These are phyloP conservation scores for Polypedilum vanderplanki DNA, from an alignment of 1,140 invertebrate genomes.

Conservation along the genomic window DNA sequence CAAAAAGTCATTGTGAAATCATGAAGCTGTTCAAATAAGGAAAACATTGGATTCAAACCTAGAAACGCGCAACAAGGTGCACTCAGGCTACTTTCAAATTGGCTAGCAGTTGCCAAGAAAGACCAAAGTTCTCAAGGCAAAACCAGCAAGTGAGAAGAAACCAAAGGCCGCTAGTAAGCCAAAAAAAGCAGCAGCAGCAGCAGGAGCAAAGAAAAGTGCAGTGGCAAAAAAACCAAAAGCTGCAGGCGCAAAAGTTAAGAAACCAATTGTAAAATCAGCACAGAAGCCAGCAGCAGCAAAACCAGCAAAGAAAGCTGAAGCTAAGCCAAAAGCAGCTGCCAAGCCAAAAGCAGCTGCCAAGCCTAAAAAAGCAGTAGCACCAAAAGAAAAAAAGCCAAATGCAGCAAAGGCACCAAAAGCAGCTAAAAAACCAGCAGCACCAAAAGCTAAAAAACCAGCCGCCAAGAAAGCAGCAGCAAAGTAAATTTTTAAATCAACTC, in stretches of 20 bases:
- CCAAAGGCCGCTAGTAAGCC: constrained; percentile 25
- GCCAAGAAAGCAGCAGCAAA: constrained; percentile 32
- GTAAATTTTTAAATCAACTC: constrained; percentile 28
- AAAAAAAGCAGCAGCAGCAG: constrained; percentile 26
- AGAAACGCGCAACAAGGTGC: constrained; percentile 56
- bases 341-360: constrained; percentile 32
- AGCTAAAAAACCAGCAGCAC: constrained; percentile 30
- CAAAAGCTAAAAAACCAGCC: constrained; percentile 32
- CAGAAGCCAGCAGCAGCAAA: too few relatives aligned
- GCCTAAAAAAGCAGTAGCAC: constrained; percentile 25
- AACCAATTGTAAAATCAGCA: too few relatives aligned
- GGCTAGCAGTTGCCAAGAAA: constrained; percentile 33
- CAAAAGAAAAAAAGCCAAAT: too few relatives aligned
- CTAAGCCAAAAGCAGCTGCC: constrained; percentile 35
- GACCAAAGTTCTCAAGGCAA: too few relatives aligned
- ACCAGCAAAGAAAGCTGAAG: constrained; percentile 39
- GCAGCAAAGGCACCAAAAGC: constrained; percentile 33
- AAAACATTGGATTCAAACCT: constrained; percentile 52
- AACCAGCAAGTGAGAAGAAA: constrained; percentile 35
- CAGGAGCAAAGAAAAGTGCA: constrained; percentile 34
- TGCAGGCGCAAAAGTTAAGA: too few relatives aligned
- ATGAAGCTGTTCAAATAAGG: constrained; percentile 49
- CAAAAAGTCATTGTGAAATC: constrained; percentile 52
- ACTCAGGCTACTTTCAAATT: constrained; percentile 56
- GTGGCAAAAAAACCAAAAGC: constrained; percentile 32